phyloP scores from a whole-genome alignment of 37 sponge, comb jelly and placozoan genomes.

The Aphrocallistes beatrix region DNA sequence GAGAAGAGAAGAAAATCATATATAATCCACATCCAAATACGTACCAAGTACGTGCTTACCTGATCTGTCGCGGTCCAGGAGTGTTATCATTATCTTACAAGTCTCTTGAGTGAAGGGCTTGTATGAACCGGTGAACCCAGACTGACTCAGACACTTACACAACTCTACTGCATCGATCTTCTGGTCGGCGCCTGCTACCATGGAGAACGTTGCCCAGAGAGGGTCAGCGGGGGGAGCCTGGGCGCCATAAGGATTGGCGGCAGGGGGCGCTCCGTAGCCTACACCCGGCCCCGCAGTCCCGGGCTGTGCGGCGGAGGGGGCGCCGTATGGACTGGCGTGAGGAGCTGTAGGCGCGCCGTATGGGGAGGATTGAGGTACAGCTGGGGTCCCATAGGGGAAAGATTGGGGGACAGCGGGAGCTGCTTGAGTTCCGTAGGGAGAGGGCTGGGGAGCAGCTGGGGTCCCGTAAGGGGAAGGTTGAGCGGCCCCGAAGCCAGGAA shows the following conservation, averaged over 20 bases:
- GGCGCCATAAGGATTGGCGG: background rate
- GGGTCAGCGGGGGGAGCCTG: constrained; percentile 47
- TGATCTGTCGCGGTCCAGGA: constrained; percentile 56
- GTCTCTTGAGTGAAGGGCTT: constrained; percentile 75
- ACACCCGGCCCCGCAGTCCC: background rate
- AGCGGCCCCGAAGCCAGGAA: background rate
- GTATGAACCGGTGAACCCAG: constrained; percentile 50
- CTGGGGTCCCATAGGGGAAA: background rate
- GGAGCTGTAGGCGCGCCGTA: background rate
- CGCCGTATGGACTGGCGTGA: background rate
- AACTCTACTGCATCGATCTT: constrained; percentile 81
- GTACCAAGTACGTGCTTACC: background rate
- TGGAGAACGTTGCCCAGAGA: constrained; percentile 53
- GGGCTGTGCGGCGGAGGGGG: background rate
- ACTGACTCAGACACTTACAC: constrained; percentile 50
- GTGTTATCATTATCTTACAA: constrained; percentile 73
- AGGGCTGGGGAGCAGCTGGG: background rate
- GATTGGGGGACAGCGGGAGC: background rate
- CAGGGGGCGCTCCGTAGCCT: background rate
- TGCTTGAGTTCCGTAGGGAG: background rate
- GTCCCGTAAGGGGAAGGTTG: background rate
- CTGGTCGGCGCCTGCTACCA: constrained; percentile 70
- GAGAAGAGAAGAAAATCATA: background rate
- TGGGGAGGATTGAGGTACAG: background rate
- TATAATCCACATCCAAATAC: background rate